Evolutionary conservation across 1,140 invertebrate genomes (phyloP), one percentile per base, ranked within the genome.

Genomic region (Temnothorax longispinosus): DNA sequence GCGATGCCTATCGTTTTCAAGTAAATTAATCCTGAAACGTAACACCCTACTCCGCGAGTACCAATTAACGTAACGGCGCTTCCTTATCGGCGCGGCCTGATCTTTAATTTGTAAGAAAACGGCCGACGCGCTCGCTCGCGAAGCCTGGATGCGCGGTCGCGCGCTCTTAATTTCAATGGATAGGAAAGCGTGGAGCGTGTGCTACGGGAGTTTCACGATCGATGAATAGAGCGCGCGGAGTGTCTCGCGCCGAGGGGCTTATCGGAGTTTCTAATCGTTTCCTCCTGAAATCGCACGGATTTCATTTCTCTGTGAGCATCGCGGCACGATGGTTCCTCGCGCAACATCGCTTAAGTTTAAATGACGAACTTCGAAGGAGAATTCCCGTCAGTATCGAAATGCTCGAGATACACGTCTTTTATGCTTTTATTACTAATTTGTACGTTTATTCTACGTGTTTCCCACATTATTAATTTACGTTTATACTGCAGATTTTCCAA

Each of bases 21-120:
- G 85, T 90, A 90, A 90, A 90, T 90, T 90, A 90, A 90, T 90
- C 89, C 74, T 76, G 85, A 69, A 82, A 52, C 74, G 88, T 86
- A 77, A 65, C 54, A 82, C 88, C 65, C 60, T 60, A 67, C 56
- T 54, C 44, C 41, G 69, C 71, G 84, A 72, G 71, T 44, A 47
- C 88, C 88, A 89, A 89, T 89, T 89, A 89, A 89, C 88, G 85
- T 89, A 89, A 89, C 88, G 88, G 88, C 85, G 69, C 58, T 86
- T 84, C 35, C 80, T 89, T 89, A 89, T 89, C 88, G 75, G 8
- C 27, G 44, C 11, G 47, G 58, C 47, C 8, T 35, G 81, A 86
- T 88, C 82, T 89, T 85, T 72, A 35, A 18, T 78, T 52, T 58
- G 64, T 71, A 78, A 54, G 75, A 71, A 88, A 86, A 88, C 38